Percentiles rank a stretch among this genome's conserved stretches.
phyloP scores from a whole-genome alignment of 2,888 invertebrate genomes.

The Cordilura impudica region DNA sequence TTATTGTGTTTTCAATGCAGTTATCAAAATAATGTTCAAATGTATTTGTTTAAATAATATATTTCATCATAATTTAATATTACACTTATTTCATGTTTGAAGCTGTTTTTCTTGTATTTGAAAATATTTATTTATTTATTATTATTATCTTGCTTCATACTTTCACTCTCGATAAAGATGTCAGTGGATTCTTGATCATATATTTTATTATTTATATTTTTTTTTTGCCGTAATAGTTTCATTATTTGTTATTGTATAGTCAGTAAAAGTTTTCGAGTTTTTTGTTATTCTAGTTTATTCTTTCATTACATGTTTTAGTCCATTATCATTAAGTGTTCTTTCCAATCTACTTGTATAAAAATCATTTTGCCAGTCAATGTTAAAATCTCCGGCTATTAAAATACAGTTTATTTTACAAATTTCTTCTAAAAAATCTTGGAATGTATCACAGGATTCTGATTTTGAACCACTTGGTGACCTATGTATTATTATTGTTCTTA shows the following conservation, averaged over 20 bases:
- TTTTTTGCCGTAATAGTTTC: no score
- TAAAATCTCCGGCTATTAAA: no score
- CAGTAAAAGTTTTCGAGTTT: not conserved
- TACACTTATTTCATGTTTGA: not conserved
- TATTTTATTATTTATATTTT: no score
- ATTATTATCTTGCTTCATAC: not conserved
- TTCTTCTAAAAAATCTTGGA: not conserved
- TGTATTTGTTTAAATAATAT: not conserved
- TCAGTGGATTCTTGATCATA: not conserved
- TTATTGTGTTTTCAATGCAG: not conserved
- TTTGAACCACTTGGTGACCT: not conserved
- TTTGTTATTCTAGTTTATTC: not conserved
- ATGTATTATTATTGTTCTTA: not conserved
- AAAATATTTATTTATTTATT: not conserved
- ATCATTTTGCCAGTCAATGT: not conserved
- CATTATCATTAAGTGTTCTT: not conserved
- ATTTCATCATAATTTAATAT: not conserved
- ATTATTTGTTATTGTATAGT: no score
- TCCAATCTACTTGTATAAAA: not conserved
- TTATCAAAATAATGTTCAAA: not conserved
- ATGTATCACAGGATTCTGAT: not conserved
- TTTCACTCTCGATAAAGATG: not conserved
- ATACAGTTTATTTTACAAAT: not conserved
- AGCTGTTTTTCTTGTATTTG: not conserved
- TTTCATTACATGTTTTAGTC: not conserved